phyloP scores from a whole-genome alignment of 1,140 invertebrate species.

The Drosophila repleta region DNA sequence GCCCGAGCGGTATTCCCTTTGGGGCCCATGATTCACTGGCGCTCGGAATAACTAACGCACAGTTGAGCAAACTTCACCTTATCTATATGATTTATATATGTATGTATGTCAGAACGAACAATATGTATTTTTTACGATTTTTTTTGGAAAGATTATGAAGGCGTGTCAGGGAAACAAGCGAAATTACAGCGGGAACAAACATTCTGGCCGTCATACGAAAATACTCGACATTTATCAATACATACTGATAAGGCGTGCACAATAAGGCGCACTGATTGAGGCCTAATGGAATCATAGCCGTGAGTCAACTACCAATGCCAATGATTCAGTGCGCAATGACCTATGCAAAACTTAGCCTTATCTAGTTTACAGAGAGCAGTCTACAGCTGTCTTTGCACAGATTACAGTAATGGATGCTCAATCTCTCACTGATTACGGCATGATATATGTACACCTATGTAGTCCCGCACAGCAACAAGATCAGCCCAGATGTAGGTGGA shows the following conservation, averaged over 20 bases:
- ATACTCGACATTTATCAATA: constrained; percentile 24
- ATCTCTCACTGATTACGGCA: neutral
- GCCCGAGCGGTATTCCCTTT: constrained; percentile 14
- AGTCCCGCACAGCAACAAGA: neutral
- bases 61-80: constrained; percentile 5
- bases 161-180: neutral
- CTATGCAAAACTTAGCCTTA: neutral
- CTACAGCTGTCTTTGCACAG: no score
- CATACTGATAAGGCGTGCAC: constrained; percentile 16
- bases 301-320: neutral
- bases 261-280: constrained; percentile 2
- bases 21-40: constrained; percentile 7
- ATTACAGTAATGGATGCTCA: no score
- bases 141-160: constrained; percentile 17
- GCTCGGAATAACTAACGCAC: neutral
- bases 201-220: constrained; percentile 4
- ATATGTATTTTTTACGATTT: constrained; percentile 13
- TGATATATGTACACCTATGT: no score
- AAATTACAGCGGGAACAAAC: constrained; percentile 4
- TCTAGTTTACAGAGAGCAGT: no score
- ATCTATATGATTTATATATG: constrained; percentile 15
- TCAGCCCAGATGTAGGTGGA: neutral
- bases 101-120: neutral
- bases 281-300: no score
- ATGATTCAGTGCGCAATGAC: neutral